Percentiles rank a stretch among this genome's conserved stretches.
Conservation (phyloP, 2,888 invertebrate genomes). For the Ceramica pisi region DNA sequence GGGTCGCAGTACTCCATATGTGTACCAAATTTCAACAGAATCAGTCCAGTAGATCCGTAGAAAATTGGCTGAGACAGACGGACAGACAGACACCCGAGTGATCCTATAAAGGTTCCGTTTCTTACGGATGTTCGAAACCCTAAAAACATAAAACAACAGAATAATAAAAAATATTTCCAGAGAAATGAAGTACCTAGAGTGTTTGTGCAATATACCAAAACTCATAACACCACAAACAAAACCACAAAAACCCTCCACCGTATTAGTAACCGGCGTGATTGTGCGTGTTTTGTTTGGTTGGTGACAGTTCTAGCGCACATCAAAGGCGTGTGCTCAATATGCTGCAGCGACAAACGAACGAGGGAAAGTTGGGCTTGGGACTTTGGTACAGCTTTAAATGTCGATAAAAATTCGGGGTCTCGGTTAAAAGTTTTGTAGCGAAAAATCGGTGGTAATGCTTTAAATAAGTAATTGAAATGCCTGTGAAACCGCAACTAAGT, state of each 20-base stretch:
- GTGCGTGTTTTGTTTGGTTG: conserved; percentile 32
- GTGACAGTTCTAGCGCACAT: conserved; percentile 67
- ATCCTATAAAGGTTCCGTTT: too few species aligned
- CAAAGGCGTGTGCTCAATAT: conserved; percentile 80
- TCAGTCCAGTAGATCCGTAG: too few species aligned
- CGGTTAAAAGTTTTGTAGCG: not conserved
- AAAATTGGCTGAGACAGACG: too few species aligned
- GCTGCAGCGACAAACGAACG: conserved; percentile 65
- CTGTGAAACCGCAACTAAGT: not conserved
- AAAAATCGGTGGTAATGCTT: not conserved
- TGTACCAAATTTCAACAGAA: too few species aligned
- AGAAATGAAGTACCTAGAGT: too few species aligned
- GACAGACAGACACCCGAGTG: too few species aligned
- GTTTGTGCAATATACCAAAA: not conserved
- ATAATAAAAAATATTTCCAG: not conserved
- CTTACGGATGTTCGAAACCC: too few species aligned
- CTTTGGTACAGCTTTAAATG: conserved; percentile 9
- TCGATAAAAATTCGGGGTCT: conserved; percentile 23
- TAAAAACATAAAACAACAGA: too few species aligned
- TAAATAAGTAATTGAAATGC: not conserved
- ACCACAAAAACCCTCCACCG: conserved; percentile 9
- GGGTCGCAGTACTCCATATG: too few species aligned
- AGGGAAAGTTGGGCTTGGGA: not conserved
- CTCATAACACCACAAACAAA: not conserved
- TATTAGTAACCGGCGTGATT: conserved; percentile 33